Evolutionary conservation across 2,888 invertebrate species (phyloP).

Genomic region (Tetragnatha montana): DNA sequence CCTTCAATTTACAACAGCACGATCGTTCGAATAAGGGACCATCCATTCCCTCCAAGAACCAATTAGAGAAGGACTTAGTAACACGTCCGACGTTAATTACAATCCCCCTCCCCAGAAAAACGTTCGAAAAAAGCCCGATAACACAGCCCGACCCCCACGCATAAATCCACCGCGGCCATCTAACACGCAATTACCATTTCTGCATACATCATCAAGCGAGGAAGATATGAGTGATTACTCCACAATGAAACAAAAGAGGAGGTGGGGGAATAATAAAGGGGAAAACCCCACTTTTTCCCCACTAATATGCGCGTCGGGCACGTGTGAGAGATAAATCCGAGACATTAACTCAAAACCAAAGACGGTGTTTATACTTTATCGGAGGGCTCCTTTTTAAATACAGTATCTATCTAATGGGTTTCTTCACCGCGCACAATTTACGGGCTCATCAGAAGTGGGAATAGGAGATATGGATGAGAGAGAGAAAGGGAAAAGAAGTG

Average conservation of each 20-base stretch:
- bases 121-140: not conserved
- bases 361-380: slow-evolving; percentile 64
- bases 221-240: slow-evolving; percentile 47
- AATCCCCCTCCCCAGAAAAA: slow-evolving; percentile 16
- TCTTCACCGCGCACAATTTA: slow-evolving; percentile 59
- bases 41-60: not conserved
- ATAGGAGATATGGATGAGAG: slow-evolving; percentile 63
- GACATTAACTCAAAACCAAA: slow-evolving; percentile 62
- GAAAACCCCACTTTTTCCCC: not conserved
- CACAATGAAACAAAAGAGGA: slow-evolving; percentile 14
- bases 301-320: slow-evolving; percentile 5
- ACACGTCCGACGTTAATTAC: slow-evolving; percentile 17
- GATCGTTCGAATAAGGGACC: not conserved
- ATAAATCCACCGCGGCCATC: slow-evolving; percentile 14
- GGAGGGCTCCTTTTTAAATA: slow-evolving; percentile 61
- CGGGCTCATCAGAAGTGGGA: slow-evolving; percentile 12
- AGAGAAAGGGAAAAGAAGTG: too few species aligned
- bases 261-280: not conserved
- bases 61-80: slow-evolving; percentile 23
- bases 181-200: slow-evolving; percentile 63
- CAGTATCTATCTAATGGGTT: slow-evolving; percentile 49
- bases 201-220: slow-evolving; percentile 64
- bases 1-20: too few species aligned
- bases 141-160: not conserved
- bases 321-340: slow-evolving; percentile 63